Evolutionary conservation across 1,140 invertebrate species (phyloP), one percentile per base, ranked within the genome.

Genomic region (Ceratosolen fusciceps): DNA sequence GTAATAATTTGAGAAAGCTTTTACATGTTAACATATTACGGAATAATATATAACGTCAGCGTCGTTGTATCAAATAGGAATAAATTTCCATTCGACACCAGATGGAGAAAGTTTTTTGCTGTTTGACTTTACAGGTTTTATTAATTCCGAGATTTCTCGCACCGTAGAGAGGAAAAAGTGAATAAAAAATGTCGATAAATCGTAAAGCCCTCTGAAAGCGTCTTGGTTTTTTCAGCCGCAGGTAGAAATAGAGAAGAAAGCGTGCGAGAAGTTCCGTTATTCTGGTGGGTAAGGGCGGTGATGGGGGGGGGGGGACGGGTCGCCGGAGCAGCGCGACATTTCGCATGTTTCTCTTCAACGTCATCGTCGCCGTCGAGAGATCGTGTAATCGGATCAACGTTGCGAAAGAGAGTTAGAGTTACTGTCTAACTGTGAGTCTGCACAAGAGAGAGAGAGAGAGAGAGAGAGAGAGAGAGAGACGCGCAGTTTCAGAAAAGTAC

Each of bases 171-270:
- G 31, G 49, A 52, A 73, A 79, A 73, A 58, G 58, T 52, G 62
- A 79, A 68, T 56, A 74, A 74, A 80, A 74, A 80, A 80, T 37
- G 78, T 70, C 78, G 71, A 74, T 80, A 80, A 80, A 80, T 80
- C 73, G 62, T 39, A 80, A 74, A 56, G 72, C 78, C 73, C 47
- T 47, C 71, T 49, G 76, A 73, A 73, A 73, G 49, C 31, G 71
- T 65, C 70, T 74, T 79, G 56, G 58, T 79, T 65, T 73, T 49
- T 79, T n/a, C 37, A 54, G 58, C 21, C 34, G 21, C 16, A 43
- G 43, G 60, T 26, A 62, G 60, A 54, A 62, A 47, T 31, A 62
- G 39, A 62, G n/a, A 26, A 56, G 47, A 73, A 16, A 62, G 77
- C 29, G 29, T 43, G 68, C 24, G 49, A 39, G 21, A 68, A 68